A percentile compares a stretch with the other conserved stretches of the same genome.
Evolutionary conservation across 1,140 invertebrate genomes (phyloP).

Genomic region (Drosophila sucinea): DNA sequence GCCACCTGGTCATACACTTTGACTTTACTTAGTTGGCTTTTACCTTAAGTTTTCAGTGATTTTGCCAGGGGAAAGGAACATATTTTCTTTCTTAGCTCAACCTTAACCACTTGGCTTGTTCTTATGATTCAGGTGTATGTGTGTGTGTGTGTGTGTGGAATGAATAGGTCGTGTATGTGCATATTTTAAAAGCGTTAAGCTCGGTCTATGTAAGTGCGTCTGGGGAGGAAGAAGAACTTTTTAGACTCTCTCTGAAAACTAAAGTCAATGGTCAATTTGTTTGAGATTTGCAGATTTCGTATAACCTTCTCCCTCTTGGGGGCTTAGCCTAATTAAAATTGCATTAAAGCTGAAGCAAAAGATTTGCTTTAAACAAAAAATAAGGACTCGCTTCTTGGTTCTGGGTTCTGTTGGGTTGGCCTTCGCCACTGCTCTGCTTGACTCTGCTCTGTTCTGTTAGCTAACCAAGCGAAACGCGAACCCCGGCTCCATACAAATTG

Average conservation of each 20-base stretch:
- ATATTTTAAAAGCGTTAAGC: constrained; percentile 63
- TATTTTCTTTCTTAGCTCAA: constrained; percentile 58
- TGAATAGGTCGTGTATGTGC: constrained; percentile 53
- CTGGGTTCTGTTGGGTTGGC: constrained; percentile 19
- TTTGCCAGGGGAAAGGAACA: constrained; percentile 55
- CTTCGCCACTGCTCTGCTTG: constrained; percentile 45
- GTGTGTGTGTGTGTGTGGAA: neutral
- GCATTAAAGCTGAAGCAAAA: constrained; percentile 60
- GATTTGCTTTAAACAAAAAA: constrained; percentile 14
- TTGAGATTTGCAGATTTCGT: constrained; percentile 72
- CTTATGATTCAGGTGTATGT: constrained; percentile 31
- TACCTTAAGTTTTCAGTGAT: constrained; percentile 68
- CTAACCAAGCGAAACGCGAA: constrained; percentile 71
- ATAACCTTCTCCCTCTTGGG: constrained; percentile 17
- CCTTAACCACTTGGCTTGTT: constrained; percentile 46
- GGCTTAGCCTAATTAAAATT: constrained; percentile 75
- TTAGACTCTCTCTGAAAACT: constrained; percentile 46
- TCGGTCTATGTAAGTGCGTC: constrained; percentile 39
- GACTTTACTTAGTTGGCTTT: constrained; percentile 75
- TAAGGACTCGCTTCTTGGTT: constrained; percentile 31
- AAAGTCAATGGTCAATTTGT: constrained; percentile 78
- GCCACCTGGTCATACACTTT: constrained; percentile 50
- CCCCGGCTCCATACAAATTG: constrained; percentile 73
- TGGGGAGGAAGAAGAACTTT: constrained; percentile 47
- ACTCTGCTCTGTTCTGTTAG: constrained; percentile 14